phyloP scores from a whole-genome alignment of 2,888 invertebrate genomes.

The Lasioglossum calceatum region DNA sequence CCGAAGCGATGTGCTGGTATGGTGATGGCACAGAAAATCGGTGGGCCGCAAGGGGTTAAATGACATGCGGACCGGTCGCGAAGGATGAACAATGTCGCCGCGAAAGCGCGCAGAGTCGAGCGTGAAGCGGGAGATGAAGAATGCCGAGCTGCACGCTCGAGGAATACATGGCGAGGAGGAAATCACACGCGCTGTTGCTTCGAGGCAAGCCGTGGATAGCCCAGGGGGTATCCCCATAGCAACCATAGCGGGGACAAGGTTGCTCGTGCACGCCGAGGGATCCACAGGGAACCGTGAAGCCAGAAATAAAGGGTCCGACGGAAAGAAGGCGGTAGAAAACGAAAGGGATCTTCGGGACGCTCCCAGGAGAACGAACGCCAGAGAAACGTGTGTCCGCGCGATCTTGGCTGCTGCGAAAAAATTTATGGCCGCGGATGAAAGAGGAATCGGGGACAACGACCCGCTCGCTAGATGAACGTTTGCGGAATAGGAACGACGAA shows the following conservation, averaged over 20 bases:
- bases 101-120: conserved; percentile 26
- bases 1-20: neutral
- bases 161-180: conserved; percentile 9
- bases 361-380: conserved; percentile 24
- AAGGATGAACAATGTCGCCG: neutral
- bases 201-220: conserved; percentile 32
- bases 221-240: conserved; percentile 64
- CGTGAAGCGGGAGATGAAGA: neutral
- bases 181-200: conserved; percentile 51
- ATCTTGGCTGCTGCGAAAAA: conserved; percentile 27
- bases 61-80: neutral
- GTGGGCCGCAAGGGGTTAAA: neutral
- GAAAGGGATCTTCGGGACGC: conserved; percentile 20
- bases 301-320: conserved; percentile 17
- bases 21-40: neutral
- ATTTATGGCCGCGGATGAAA: conserved; percentile 35
- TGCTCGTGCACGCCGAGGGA: conserved; percentile 12
- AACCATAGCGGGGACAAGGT: conserved; percentile 55
- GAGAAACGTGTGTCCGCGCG: conserved; percentile 33
- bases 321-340: conserved; percentile 16
- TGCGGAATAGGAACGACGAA: conserved; percentile 27
- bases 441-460: conserved; percentile 10
- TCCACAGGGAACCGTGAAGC: neutral
- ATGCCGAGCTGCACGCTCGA: neutral
- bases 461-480: conserved; percentile 23